These are phyloP conservation scores for Neosilurus hyrtlii DNA, from an alignment of 2,797 vertebrate genomes.

Conservation along the genomic window DNA sequence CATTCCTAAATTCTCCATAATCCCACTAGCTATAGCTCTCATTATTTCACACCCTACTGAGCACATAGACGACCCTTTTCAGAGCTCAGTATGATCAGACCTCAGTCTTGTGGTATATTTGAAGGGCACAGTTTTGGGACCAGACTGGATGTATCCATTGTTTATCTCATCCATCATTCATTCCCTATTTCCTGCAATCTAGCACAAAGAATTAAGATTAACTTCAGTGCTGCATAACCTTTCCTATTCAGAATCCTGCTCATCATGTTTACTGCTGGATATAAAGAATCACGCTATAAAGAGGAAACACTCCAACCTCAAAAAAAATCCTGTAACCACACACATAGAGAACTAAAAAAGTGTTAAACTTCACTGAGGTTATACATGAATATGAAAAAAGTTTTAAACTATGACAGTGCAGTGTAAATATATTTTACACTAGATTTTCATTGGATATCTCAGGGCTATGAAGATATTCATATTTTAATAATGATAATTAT, in stretches of 20 bases:
- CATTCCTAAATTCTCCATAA: constrained; percentile 56
- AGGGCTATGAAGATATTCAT: constrained; percentile 14
- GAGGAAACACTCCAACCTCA: neutral
- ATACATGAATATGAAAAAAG: neutral
- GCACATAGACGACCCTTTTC: neutral
- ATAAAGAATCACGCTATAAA: neutral
- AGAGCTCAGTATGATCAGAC: neutral
- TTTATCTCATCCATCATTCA: neutral
- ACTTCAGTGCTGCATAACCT: constrained; percentile 9
- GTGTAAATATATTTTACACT: constrained; percentile 1
- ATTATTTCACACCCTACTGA: constrained; percentile 58
- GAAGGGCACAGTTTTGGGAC: neutral
- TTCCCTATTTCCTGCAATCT: constrained; percentile 8
- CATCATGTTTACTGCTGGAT: neutral
- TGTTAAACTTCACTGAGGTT: neutral
- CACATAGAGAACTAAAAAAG: neutral
- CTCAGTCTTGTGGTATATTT: constrained; percentile 9
- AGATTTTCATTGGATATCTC: neutral
- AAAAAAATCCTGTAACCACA: neutral
- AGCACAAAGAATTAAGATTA: constrained; percentile 9
- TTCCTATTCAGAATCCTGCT: neutral
- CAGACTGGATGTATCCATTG: constrained; percentile 4
- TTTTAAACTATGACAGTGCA: neutral
- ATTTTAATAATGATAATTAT: constrained; percentile 23
- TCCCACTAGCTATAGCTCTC: constrained; percentile 57